These are phyloP conservation scores for Gadus chalcogrammus DNA, from an alignment of 2,113 vertebrate species.

Conservation along the genomic window DNA sequence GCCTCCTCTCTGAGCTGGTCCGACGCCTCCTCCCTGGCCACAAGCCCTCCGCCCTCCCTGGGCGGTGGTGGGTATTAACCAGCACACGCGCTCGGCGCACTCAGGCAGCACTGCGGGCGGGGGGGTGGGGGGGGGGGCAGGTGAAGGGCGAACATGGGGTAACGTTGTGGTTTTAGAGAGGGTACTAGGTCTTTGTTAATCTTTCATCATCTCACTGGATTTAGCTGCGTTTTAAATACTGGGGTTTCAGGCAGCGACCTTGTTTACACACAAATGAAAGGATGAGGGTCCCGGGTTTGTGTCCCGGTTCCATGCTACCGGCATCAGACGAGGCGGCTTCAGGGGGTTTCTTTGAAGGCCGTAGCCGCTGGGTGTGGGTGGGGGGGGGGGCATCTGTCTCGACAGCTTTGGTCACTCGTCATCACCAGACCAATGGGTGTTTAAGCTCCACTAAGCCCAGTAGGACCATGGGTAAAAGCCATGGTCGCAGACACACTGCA, in stretches of 20 bases:
- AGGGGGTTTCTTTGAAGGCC: conserved; percentile 17
- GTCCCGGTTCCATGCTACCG: conserved; percentile 16
- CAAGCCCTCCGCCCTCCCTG: conserved; percentile 42
- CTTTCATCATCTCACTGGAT: conserved; percentile 63
- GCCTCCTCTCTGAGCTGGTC: conserved; percentile 50
- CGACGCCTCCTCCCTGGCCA: conserved; percentile 36
- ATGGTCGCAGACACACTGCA: conserved; percentile 68
- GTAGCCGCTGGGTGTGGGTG: conserved; percentile 22
- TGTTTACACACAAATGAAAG: conserved; percentile 69
- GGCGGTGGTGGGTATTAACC: conserved; percentile 61
- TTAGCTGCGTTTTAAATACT: conserved; percentile 54
- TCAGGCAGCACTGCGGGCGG: conserved; percentile 53
- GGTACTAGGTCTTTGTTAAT: conserved; percentile 53
- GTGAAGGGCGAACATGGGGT: conserved; percentile 35
- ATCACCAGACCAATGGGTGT: conserved; percentile 56
- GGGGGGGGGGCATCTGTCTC: conserved; percentile 38
- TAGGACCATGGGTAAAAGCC: conserved; percentile 68
- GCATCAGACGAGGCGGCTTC: conserved; percentile 38
- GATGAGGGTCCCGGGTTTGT: conserved; percentile 42
- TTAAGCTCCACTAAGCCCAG: conserved; percentile 61
- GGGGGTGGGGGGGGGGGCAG: conserved; percentile 38
- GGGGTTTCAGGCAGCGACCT: conserved; percentile 58
- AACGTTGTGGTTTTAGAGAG: conserved; percentile 46
- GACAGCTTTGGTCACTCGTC: conserved; percentile 42
- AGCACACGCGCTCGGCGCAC: conserved; percentile 63